Base-by-base conservation (phyloP, 2,888 invertebrate species). In the Polydrusus pterygomalis region DNA sequence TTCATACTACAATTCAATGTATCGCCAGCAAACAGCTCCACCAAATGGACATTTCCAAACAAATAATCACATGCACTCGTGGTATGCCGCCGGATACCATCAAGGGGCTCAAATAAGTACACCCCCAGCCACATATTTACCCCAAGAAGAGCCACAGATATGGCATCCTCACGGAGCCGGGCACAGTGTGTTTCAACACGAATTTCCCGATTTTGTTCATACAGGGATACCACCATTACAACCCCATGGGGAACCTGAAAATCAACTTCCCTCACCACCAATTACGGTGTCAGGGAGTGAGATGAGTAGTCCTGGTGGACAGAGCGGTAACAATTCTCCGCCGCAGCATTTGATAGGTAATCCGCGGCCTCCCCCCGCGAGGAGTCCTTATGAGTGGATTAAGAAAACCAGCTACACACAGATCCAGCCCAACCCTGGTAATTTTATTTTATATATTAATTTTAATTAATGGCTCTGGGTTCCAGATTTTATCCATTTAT, bases 331-430 rank as follows among this genome's bases (percentile, higher is more conserved):
- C 80, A 80, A 87, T 77, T 84, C 88, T 79, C 84, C 88, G 70
- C 82, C 86, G 76, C 84, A 85, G 75, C 54, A 40, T 11, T 15
- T 54, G 15, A 43, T 43, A 2, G 13, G 1, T 17, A 75, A 70
- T 58, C 90, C 84, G 81, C 90, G 93, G 83, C 93, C 95, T 56
- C 90, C 92, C 47, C 93, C 94, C 34, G 92, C 93, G 18, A 91
- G 95, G 54, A 94, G 95, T 80, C 95, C 96, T 0, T 97, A 92
- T 86, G 96, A 96, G 83, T 97, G 97, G 97, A 96, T 97, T 93
- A 96, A 95, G 87, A 96, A 95, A 87, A 93, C 94, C 0, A 92
- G 95, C 67, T 96, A 96, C 87, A 34, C 34, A 34, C 95, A 95
- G 84, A 92, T 91, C 79, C 95, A 95, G 85, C 95, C 95, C 2